Evolutionary conservation across 92 coral and sea anemone genomes (phyloP).

Genomic region (Plumapathes pennacea): DNA sequence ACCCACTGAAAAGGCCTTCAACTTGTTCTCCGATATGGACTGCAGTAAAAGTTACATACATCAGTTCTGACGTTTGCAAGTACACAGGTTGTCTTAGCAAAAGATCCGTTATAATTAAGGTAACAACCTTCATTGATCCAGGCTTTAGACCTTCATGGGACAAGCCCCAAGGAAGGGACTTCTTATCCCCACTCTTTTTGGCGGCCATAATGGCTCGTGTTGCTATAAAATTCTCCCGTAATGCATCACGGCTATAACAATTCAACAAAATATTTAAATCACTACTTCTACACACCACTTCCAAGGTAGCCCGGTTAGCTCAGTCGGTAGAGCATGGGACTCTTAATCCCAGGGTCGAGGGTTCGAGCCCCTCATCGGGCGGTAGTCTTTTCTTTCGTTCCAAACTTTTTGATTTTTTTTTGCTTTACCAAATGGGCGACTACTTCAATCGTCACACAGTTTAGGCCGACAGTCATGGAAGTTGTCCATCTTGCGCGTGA

Average conservation of each 20-base stretch:
- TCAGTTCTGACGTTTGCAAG: background rate
- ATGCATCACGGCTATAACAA: background rate
- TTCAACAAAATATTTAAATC: background rate
- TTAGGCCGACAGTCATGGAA: too few species aligned
- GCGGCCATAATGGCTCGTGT: conserved; percentile 86
- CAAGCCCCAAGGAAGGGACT: conserved; percentile 84
- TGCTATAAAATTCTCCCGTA: too few species aligned
- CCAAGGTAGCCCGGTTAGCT: conserved; percentile 82
- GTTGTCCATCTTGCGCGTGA: too few species aligned
- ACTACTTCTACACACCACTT: rapidly evolving
- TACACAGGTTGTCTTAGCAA: background rate
- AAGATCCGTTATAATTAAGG: background rate
- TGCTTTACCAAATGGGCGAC: background rate
- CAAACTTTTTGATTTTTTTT: background rate
- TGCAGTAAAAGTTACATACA: conserved; percentile 5
- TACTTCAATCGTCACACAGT: background rate
- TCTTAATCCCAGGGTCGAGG: conserved; percentile 99
- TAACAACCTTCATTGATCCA: conserved; percentile 86
- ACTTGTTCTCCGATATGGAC: conserved; percentile 83
- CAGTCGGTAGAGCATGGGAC: conserved; percentile 99
- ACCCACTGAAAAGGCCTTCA: conserved; percentile 81
- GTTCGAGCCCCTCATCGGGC: conserved; percentile 99
- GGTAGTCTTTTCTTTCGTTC: conserved; percentile 1
- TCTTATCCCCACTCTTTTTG: conserved; percentile 51
- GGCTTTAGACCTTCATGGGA: conserved; percentile 83